Base-by-base conservation (phyloP, 1,140 invertebrate species). In the Caligus rogercresseyi region DNA sequence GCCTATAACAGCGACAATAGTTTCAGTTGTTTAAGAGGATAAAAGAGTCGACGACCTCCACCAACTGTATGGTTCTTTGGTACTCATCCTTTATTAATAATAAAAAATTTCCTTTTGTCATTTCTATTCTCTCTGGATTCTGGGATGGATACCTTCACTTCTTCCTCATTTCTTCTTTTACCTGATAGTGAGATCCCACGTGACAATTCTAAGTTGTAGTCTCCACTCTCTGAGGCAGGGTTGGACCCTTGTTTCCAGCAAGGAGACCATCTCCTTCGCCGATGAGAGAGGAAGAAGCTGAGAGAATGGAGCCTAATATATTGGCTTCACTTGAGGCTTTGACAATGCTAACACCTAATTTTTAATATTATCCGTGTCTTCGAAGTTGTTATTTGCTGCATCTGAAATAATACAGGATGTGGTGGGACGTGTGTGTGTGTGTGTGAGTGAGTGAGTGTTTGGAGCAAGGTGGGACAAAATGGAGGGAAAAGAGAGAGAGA, bases 381-480 rank as follows among this genome's bases (percentile, higher is more conserved):
- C 31, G 31, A 43, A 43, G 31, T 43, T 43, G 31, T 43, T 43
- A 43, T 43, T 43, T 11, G 31, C 31, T 11, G 31, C 31, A 43
- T 43, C 31, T 43, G 31, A 43, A 43, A 43, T n/a, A n/a, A n/a
- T 7, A 43, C 31, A 43, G 31, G 31, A 43, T 7, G 31, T 11
- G 31, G 31, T 43, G 31, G 31, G n/a, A n/a, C n/a, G 31, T 7
- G 31, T 11, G 21, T 61, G 15, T 61, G 24, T n/a, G 26, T 64
- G 63, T 67, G 61, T 64, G 65, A 24, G 54, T 56, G 57, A 14
- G 14, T 25, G 25, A 43, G 18, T 19, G n/a, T 14, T 58, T 16
- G 24, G 31, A 65, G 25, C 31, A 21, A 25, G 63, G 21, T 23
- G 24, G 53, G 59, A 26, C n/a, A n/a, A 25, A n/a, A 43, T 61